These are phyloP conservation scores for Pagrus major DNA, from an alignment of 2,113 vertebrate genomes.

Conservation along the genomic window DNA sequence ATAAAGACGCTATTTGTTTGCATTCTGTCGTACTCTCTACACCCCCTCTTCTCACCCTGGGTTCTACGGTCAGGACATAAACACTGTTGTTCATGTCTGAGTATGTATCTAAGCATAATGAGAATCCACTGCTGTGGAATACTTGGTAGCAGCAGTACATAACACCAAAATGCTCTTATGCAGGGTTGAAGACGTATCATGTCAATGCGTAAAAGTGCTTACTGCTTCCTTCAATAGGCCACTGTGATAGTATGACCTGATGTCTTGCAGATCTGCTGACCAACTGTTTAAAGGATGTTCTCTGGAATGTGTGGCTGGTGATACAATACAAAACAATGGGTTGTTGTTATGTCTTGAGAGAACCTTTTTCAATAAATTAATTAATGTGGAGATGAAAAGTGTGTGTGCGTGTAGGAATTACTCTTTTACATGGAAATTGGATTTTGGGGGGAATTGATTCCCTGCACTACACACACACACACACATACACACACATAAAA, in stretches of 20 bases:
- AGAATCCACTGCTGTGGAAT: neutral
- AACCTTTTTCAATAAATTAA: too few species aligned
- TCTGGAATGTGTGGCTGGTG: neutral
- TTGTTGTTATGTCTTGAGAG: too few species aligned
- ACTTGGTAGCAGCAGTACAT: neutral
- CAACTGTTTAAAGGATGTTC: neutral
- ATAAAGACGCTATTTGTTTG: neutral
- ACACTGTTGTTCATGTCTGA: neutral
- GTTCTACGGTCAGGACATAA: neutral
- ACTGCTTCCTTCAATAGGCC: neutral
- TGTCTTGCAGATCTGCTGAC: neutral
- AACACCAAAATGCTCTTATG: neutral
- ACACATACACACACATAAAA: too few species aligned
- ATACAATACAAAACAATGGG: too few species aligned
- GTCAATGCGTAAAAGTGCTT: neutral
- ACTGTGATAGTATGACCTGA: neutral
- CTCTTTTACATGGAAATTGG: too few species aligned
- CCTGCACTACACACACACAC: too few species aligned
- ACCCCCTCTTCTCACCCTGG: neutral
- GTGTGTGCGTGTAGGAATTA: too few species aligned
- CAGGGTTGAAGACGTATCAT: neutral
- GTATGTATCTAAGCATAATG: neutral
- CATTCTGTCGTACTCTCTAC: neutral
- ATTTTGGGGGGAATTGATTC: too few species aligned
- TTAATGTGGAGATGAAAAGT: too few species aligned